Percentiles rank a stretch among this genome's conserved stretches.
These are phyloP conservation scores for Blastobasis lacticolella DNA, from an alignment of 2,888 invertebrate genomes.

Conservation along the genomic window DNA sequence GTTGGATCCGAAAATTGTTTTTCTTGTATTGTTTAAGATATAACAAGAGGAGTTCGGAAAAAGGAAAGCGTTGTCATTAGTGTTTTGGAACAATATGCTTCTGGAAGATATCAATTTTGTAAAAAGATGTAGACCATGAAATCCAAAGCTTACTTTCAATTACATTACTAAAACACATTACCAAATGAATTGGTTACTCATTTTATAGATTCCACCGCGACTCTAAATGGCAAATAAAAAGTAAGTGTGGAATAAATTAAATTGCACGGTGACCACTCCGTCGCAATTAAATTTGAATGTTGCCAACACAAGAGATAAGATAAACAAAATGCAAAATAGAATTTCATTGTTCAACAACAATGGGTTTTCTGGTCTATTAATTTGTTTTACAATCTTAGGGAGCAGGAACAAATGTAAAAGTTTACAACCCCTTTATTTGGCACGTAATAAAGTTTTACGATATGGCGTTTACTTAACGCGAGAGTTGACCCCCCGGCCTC, in stretches of 20 bases:
- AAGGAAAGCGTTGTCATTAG: conserved; percentile 3
- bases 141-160: no score
- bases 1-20: neutral
- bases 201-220: no score
- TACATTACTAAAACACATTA: no score
- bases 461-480: conserved; percentile 60
- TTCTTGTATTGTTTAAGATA: conserved; percentile 1
- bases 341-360: conserved; percentile 11
- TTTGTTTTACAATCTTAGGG: conserved; percentile 45
- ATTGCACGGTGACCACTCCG: no score
- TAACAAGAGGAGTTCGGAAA: conserved; percentile 7
- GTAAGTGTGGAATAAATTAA: no score
- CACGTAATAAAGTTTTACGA: conserved; percentile 71
- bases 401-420: conserved; percentile 55
- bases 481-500: conserved; percentile 58
- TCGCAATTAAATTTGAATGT: no score
- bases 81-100: no score
- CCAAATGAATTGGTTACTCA: no score
- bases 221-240: no score
- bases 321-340: conserved; percentile 13
- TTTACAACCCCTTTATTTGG: conserved; percentile 67
- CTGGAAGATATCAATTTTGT: no score
- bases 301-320: neutral
- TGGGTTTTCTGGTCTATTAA: conserved; percentile 21
- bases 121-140: no score